Evolutionary conservation across 1,140 invertebrate species (phyloP), one percentile per base, ranked within the genome.

Genomic region (Drosophila guanche): DNA sequence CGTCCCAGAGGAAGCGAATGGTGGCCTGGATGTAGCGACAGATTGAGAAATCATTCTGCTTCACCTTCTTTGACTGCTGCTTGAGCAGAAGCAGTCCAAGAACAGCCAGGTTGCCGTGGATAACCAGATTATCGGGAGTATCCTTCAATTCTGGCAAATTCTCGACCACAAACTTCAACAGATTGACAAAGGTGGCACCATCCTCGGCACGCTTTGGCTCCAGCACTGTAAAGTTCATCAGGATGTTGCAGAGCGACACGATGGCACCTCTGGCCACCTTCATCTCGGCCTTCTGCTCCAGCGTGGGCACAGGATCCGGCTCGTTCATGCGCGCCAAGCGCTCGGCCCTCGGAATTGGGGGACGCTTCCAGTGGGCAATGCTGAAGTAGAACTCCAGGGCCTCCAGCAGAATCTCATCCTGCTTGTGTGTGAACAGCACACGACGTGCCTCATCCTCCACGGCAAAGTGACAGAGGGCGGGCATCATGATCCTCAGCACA

Each of bases 1-100:
- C 97, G 92, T 98, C 96, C 97, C 97, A 98, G 0, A 98, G 91
- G 83, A 98, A 98, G 62, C 97, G 93, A 50, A 98, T 97, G 4
- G 96, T 97, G 3, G 95, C 95, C 89, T 97, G 96, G 70, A 97
- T 96, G 75, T 97, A 98, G 51, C 96, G 94, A 79, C 95, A 96
- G 78, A 97, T 96, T 29, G 96, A 96, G 90, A 97, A 97, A 90
- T 97, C 95, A 88, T 96, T 97, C 86, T 96, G 96, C 83, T 96
- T 97, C 0, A 96, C 94, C 84, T 95, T 94, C 75, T 94, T 95
- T 0, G 95, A 94, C 78, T 96, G 96, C 83, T 98, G 96, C 81
- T 97, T 97, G 0, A 98, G 92, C 12, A 98, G 91, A 10, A 98
- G 92, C 0, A 98, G 91, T 14, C 97, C 97, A 1, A 98, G 91